Evolutionary conservation across 1,140 invertebrate species (phyloP).

Genomic region (Cherax destructor): DNA sequence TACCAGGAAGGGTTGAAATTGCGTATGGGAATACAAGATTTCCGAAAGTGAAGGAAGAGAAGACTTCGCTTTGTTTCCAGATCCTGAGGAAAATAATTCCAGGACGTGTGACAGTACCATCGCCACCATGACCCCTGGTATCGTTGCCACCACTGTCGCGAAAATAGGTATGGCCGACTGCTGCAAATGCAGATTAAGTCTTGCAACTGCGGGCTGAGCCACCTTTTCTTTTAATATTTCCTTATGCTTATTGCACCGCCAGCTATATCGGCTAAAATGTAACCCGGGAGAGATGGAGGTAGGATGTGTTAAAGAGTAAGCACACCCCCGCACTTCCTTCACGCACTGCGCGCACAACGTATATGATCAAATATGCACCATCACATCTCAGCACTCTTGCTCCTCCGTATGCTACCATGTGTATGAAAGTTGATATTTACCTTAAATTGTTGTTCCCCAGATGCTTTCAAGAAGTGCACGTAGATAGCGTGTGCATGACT

Average conservation of each 20-base stretch:
- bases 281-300: background rate
- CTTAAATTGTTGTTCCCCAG: background rate
- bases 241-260: background rate
- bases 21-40: background rate
- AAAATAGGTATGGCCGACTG: slow-evolving; percentile 20
- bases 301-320: background rate
- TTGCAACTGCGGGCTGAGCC: background rate
- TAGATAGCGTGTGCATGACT: background rate
- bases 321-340: background rate
- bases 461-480: background rate
- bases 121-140: slow-evolving; percentile 24
- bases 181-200: background rate
- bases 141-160: slow-evolving; percentile 20
- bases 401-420: too few relatives aligned
- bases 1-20: background rate
- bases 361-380: background rate
- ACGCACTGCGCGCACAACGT: background rate
- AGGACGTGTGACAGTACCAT: background rate
- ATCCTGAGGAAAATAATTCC: background rate
- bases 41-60: background rate
- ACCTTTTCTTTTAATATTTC: background rate
- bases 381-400: background rate
- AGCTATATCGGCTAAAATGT: background rate
- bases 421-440: too few relatives aligned
- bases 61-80: background rate